Percentiles rank a stretch among this genome's conserved stretches.
Conservation (phyloP, 1,140 invertebrate genomes). For the Scaptodrosophila lebanonensis region DNA sequence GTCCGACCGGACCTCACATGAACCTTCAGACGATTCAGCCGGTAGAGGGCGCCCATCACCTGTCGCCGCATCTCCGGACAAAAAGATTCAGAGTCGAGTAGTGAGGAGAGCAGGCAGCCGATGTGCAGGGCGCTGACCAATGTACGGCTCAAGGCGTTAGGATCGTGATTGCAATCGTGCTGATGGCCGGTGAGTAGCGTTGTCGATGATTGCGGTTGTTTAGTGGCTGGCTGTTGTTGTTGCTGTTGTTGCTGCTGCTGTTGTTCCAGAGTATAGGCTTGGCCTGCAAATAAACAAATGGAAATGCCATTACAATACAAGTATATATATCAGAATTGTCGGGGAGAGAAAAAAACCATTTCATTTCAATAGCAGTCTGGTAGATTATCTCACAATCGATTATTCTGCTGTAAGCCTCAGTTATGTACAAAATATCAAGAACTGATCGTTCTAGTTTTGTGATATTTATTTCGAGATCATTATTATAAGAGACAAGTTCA, state of each 20-base stretch:
- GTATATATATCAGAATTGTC: too few relatives aligned
- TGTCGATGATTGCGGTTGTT: slow-evolving; percentile 41
- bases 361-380: too few relatives aligned
- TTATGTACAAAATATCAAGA: too few relatives aligned
- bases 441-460: too few relatives aligned
- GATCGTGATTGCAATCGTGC: slow-evolving; percentile 83
- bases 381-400: too few relatives aligned
- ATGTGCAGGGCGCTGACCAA: slow-evolving; percentile 91
- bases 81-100: slow-evolving; percentile 79
- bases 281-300: slow-evolving; percentile 26
- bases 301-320: too few relatives aligned
- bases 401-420: too few relatives aligned
- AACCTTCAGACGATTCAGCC: slow-evolving; percentile 86
- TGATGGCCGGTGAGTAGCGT: slow-evolving; percentile 52
- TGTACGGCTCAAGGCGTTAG: slow-evolving; percentile 87
- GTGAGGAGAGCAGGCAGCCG: slow-evolving; percentile 85
- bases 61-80: slow-evolving; percentile 79
- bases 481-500: too few relatives aligned
- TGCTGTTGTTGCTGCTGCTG: slow-evolving; percentile 47
- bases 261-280: slow-evolving; percentile 56
- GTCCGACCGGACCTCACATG: slow-evolving; percentile 83
- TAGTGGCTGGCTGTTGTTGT: slow-evolving; percentile 33
- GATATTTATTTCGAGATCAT: too few relatives aligned
- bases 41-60: slow-evolving; percentile 82
- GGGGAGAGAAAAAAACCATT: too few relatives aligned